Conservation (phyloP, 2,797 vertebrate species). For the Arnoldichthys spilopterus region DNA sequence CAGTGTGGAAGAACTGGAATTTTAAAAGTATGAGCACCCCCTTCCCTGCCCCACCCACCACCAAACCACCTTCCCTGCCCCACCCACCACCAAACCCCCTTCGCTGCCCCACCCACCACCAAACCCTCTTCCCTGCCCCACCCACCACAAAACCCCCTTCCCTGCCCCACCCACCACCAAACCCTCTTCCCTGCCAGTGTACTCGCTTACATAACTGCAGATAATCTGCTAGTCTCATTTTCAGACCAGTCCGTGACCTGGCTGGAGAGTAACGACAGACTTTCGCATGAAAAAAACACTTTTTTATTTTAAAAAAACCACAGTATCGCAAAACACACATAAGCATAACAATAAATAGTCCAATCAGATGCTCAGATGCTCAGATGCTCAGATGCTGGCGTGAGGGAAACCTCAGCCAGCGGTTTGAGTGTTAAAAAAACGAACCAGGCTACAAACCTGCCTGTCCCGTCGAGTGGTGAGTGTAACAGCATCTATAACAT, state of each 20-base stretch:
- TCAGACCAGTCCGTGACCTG: background rate
- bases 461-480: background rate
- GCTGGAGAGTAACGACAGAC: background rate
- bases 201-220: background rate
- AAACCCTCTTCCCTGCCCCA: too few species aligned
- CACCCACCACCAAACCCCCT: too few species aligned
- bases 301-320: conserved; percentile 73
- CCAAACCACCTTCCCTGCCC: too few species aligned
- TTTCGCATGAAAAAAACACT: conserved; percentile 39
- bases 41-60: too few species aligned
- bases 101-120: too few species aligned
- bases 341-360: conserved; percentile 74
- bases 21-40: too few species aligned
- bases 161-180: too few species aligned
- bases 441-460: background rate
- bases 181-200: background rate
- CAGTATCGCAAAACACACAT: conserved; percentile 52
- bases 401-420: background rate
- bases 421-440: too few species aligned
- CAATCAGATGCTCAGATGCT: conserved; percentile 50
- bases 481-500: background rate
- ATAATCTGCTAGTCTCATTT: background rate
- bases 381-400: conserved; percentile 52
- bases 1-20: too few species aligned
- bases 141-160: too few species aligned